Conservation (phyloP, 2,888 invertebrate genomes). For the Plusia festucae region DNA sequence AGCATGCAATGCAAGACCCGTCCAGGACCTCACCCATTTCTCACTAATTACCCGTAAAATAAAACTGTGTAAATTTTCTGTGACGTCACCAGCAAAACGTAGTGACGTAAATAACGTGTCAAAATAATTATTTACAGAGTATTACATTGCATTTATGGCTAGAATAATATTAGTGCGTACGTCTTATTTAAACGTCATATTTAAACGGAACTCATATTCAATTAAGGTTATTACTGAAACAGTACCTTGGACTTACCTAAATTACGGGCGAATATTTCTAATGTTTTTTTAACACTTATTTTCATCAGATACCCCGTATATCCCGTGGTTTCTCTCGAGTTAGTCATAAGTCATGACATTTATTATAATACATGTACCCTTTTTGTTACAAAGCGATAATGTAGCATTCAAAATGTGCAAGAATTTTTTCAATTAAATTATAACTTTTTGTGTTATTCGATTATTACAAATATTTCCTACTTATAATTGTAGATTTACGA, state of each 20-base stretch:
- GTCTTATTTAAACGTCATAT: background rate
- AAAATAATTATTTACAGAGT: background rate
- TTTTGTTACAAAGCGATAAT: too few species aligned
- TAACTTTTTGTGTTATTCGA: too few species aligned
- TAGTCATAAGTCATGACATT: too few species aligned
- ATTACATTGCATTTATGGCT: background rate
- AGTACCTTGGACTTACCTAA: background rate
- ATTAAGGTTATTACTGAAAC: background rate
- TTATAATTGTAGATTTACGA: too few species aligned
- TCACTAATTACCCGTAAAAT: background rate
- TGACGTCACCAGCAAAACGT: background rate
- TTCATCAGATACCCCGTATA: too few species aligned
- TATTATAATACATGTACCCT: too few species aligned
- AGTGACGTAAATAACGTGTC: background rate
- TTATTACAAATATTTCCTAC: too few species aligned
- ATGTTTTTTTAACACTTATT: too few species aligned
- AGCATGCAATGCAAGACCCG: background rate
- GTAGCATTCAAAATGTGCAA: too few species aligned
- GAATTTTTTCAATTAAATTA: too few species aligned
- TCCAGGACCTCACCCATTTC: background rate
- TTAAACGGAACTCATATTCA: background rate
- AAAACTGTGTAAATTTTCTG: background rate
- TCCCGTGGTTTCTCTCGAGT: too few species aligned
- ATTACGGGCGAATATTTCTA: too few species aligned
- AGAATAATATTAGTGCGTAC: background rate